Evolutionary conservation across 2,888 invertebrate species (phyloP).

Genomic region (Lymantria dispar): DNA sequence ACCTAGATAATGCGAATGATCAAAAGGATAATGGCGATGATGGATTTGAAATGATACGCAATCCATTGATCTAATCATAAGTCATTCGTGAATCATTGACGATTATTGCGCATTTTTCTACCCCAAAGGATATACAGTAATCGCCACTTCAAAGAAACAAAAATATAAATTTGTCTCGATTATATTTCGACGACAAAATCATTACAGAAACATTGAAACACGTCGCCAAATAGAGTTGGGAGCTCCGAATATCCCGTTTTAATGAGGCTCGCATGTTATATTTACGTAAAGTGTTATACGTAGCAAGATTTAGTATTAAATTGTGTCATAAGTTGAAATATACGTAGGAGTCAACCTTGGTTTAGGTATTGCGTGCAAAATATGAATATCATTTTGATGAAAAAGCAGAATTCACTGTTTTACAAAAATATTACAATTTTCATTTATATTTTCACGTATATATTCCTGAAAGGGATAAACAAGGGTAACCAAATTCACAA

Average conservation of each 20-base stretch:
- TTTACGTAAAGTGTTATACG: background rate
- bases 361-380: constrained; percentile 21
- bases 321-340: constrained; percentile 8
- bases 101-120: background rate
- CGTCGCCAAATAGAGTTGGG: background rate
- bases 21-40: background rate
- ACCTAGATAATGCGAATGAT: background rate
- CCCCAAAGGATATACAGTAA: background rate
- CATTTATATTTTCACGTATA: no score
- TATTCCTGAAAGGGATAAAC: no score
- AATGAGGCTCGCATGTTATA: background rate
- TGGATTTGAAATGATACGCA: background rate
- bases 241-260: background rate
- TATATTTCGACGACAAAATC: background rate
- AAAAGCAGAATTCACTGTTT: constrained; percentile 3
- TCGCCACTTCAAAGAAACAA: constrained; percentile 1
- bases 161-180: background rate
- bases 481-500: no score
- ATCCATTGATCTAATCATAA: no score
- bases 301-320: constrained; percentile 5
- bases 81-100: background rate
- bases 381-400: constrained; percentile 15
- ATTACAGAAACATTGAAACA: background rate
- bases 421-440: no score
- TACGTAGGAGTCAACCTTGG: constrained; percentile 24